phyloP scores from a whole-genome alignment of 2,113 vertebrate species.

The Silurus glanis region DNA sequence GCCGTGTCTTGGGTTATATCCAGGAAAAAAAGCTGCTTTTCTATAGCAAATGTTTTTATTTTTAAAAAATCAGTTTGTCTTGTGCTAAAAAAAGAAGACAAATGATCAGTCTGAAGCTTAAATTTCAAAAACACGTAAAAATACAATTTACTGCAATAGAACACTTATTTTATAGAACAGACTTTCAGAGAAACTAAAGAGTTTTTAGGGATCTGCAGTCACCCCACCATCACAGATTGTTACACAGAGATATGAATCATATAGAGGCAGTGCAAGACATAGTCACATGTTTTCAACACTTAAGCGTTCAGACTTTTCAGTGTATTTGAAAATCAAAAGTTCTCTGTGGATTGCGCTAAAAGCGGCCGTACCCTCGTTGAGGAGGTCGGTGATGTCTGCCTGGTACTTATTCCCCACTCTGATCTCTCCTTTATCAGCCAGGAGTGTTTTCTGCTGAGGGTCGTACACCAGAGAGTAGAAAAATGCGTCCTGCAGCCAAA shows the following conservation, averaged over 20 bases:
- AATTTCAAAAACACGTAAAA: not conserved
- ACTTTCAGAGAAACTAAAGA: not conserved
- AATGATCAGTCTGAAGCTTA: not conserved
- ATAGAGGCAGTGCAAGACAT: not conserved
- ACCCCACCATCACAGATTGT: not conserved
- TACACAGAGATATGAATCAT: not conserved
- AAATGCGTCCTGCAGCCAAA: constrained; percentile 88
- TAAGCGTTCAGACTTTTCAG: not conserved
- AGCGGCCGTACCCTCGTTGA: constrained; percentile 81
- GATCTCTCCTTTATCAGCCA: constrained; percentile 98
- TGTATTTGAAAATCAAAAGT: not conserved
- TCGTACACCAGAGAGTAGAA: constrained; percentile 98
- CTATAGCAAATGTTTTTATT: not conserved
- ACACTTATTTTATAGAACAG: not conserved
- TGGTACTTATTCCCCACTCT: constrained; percentile 96
- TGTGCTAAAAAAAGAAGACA: not conserved
- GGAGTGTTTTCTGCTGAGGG: constrained; percentile 94
- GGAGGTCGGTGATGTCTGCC: constrained; percentile 92
- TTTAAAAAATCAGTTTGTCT: not conserved
- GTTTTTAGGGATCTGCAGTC: not conserved
- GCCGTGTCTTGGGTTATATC: not conserved
- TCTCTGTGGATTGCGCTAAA: not conserved
- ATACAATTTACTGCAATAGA: not conserved
- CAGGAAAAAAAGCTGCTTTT: not conserved
- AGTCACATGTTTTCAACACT: not conserved